Percentiles rank a stretch among this genome's conserved stretches.
phyloP scores from a whole-genome alignment of 2,888 invertebrate species.

The Tineola bisselliella region DNA sequence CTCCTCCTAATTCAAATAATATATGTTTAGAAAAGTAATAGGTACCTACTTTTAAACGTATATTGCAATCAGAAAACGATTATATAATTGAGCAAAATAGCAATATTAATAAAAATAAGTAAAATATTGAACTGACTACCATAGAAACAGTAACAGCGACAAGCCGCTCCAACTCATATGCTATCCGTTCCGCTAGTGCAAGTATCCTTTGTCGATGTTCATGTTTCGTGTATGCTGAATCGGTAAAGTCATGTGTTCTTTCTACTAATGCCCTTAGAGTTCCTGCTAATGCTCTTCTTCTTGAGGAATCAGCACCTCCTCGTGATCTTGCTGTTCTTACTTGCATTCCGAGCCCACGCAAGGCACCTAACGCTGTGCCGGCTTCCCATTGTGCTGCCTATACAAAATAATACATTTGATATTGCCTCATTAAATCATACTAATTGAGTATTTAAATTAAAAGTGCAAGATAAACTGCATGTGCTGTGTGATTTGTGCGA shows the following conservation, averaged over 20 bases:
- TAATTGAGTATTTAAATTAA: background rate
- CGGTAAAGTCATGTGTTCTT: slow-evolving; percentile 97
- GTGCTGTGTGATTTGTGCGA: background rate
- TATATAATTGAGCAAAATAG: no score
- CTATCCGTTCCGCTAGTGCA: slow-evolving; percentile 86
- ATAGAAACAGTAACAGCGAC: slow-evolving; percentile 85
- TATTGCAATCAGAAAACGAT: no score
- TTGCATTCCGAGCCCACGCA: slow-evolving; percentile 85
- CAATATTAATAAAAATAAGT: slow-evolving; percentile 17
- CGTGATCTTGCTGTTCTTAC: slow-evolving; percentile 81
- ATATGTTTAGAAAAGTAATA: no score
- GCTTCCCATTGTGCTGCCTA: slow-evolving; percentile 63
- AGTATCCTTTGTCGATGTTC: slow-evolving; percentile 96
- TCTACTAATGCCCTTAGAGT: slow-evolving; percentile 93
- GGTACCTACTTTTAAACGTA: no score
- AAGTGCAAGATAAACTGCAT: background rate
- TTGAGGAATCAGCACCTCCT: slow-evolving; percentile 73
- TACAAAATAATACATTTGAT: background rate
- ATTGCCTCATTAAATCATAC: no score
- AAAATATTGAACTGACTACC: slow-evolving; percentile 47
- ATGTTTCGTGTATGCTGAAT: slow-evolving; percentile 98
- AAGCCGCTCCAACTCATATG: slow-evolving; percentile 90
- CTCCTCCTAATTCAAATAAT: slow-evolving; percentile 38
- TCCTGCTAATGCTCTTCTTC: slow-evolving; percentile 82
- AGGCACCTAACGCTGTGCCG: slow-evolving; percentile 81